Conservation (phyloP, 2,888 invertebrate genomes). For the Doris montereyensis region DNA sequence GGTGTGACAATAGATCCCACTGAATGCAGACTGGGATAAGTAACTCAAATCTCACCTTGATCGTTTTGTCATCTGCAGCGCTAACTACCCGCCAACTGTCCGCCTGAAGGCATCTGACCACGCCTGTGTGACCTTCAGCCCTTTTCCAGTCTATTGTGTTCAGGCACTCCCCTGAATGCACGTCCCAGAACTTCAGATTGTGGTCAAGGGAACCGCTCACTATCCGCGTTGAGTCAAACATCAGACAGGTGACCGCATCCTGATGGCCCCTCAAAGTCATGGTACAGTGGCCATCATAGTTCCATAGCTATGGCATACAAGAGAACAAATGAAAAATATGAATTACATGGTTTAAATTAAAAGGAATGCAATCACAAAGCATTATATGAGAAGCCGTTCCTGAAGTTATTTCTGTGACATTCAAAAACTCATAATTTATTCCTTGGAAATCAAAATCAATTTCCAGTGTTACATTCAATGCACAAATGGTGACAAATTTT, state of each 20-base stretch:
- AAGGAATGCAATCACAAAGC: too few species aligned
- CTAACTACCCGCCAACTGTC: slow-evolving; percentile 76
- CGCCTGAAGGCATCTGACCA: slow-evolving; percentile 75
- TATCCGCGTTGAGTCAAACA: slow-evolving; percentile 74
- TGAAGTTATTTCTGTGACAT: too few species aligned
- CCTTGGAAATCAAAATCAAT: too few species aligned
- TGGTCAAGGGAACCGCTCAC: slow-evolving; percentile 75
- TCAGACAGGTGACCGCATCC: slow-evolving; percentile 75
- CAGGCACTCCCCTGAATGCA: slow-evolving; percentile 72
- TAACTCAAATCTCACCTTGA: slow-evolving; percentile 71
- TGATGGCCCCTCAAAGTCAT: slow-evolving; percentile 74
- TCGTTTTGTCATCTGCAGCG: slow-evolving; percentile 76
- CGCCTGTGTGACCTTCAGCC: slow-evolving; percentile 76
- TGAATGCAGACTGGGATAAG: too few species aligned
- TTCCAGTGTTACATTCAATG: too few species aligned
- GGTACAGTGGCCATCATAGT: slow-evolving; percentile 72
- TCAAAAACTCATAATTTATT: too few species aligned
- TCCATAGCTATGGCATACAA: slow-evolving; percentile 74
- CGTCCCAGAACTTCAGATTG: slow-evolving; percentile 75
- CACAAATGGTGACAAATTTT: too few species aligned
- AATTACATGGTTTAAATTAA: too few species aligned
- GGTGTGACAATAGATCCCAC: too few species aligned
- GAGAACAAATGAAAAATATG: too few species aligned
- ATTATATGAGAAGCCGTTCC: too few species aligned
- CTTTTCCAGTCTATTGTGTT: slow-evolving; percentile 76